Percentiles rank a stretch among this genome's conserved stretches.
These are phyloP conservation scores for Fabriciana adippe DNA, from an alignment of 2,888 invertebrate species.

Conservation along the genomic window DNA sequence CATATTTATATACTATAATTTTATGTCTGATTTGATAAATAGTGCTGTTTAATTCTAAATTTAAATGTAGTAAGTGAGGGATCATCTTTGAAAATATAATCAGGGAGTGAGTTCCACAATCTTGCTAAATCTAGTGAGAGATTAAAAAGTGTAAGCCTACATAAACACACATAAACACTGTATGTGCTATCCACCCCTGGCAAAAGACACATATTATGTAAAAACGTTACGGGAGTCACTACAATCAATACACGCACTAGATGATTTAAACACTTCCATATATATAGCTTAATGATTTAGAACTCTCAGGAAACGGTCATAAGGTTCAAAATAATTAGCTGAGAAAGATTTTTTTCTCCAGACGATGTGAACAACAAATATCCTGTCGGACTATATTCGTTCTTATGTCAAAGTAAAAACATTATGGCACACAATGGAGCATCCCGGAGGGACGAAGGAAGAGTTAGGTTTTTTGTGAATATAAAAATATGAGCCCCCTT, in stretches of 20 bases:
- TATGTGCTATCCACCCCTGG: conserved; percentile 60
- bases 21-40: too few relatives aligned
- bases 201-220: conserved; percentile 79
- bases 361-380: conserved; percentile 68
- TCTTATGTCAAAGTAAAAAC: conserved; percentile 58
- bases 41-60: too few relatives aligned
- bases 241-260: conserved; percentile 81
- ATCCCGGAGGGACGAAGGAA: conserved; percentile 63
- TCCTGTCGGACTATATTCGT: conserved; percentile 59
- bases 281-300: conserved; percentile 46
- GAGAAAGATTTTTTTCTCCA: conserved; percentile 58
- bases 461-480: conserved; percentile 79
- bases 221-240: conserved; percentile 79
- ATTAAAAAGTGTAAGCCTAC: conserved; percentile 22
- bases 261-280: conserved; percentile 77
- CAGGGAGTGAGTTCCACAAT: too few relatives aligned
- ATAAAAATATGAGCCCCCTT: conserved; percentile 82
- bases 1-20: too few relatives aligned
- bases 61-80: too few relatives aligned
- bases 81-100: too few relatives aligned
- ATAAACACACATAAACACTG: conserved; percentile 33
- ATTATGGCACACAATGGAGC: conserved; percentile 47
- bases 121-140: too few relatives aligned
- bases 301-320: conserved; percentile 47
- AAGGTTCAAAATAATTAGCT: conserved; percentile 46